A percentile compares a stretch with the other conserved stretches of the same genome.
Conservation (phyloP, 2,113 vertebrate species). For the Hassar affinis region DNA sequence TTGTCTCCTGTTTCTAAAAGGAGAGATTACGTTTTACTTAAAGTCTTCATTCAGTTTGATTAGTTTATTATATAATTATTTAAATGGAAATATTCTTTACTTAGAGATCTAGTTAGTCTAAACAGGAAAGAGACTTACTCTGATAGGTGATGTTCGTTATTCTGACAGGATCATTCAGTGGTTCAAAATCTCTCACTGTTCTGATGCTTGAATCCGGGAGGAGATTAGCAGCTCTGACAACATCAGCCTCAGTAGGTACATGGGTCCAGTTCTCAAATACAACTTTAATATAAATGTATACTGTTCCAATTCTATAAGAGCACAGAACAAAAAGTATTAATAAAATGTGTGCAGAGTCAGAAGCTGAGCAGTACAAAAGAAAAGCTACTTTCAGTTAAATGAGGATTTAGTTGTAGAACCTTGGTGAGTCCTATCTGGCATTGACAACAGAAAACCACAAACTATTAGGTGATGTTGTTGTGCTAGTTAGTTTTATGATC, state of each 20-base stretch:
- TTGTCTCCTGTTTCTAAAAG: conserved; percentile 12
- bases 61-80: neutral
- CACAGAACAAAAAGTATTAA: neutral
- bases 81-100: neutral
- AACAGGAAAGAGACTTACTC: conserved; percentile 14
- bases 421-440: neutral
- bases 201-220: neutral
- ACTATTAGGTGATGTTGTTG: neutral
- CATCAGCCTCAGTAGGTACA: conserved; percentile 3
- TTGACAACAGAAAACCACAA: neutral
- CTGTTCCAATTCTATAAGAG: conserved; percentile 12
- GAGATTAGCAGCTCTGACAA: neutral
- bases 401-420: neutral
- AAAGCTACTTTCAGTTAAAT: neutral
- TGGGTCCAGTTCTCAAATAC: conserved; percentile 16
- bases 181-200: neutral
- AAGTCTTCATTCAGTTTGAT: neutral
- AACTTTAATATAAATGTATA: conserved; percentile 21
- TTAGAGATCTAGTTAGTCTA: neutral
- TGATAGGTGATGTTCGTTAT: conserved; percentile 14
- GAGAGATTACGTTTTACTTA: neutral
- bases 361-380: neutral
- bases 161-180: conserved; percentile 14
- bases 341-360: neutral
- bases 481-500: neutral